Base-by-base conservation (phyloP, 2,888 invertebrate genomes). In the Pachymerium ferrugineum region DNA sequence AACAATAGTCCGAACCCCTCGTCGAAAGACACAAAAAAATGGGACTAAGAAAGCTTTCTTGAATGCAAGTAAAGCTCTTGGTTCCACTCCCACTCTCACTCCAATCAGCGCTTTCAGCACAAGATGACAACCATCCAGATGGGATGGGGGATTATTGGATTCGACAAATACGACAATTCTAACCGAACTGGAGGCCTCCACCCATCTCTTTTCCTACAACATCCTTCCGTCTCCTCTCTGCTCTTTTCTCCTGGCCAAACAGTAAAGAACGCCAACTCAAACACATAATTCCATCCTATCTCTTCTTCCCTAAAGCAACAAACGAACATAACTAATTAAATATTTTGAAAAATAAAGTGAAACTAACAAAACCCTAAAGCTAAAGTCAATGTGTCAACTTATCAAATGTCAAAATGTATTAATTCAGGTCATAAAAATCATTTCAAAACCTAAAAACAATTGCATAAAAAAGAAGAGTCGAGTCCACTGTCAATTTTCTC, bases 141-240 rank as follows among this genome's bases (percentile, higher is more conserved):
- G 62, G 62, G 62, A n/a, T 25, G 28, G 62, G n/a, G 62, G 62
- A 62, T 62, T 62, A 62, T 62, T 62, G 62, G 62, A 62, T 62
- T 62, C 62, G n/a, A 62, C 62, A 62, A 62, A 62, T 62, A 62
- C 62, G 62, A 62, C 62, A 62, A 62, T 62, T 62, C 62, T 62
- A 28, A 25, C 25, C 62, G n/a, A n/a, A n/a, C n/a, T n/a, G n/a
- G n/a, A n/a, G n/a, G n/a, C n/a, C n/a, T n/a, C n/a, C n/a, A n/a
- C n/a, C n/a, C n/a, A n/a, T n/a, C 28, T 2, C 25, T 12, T 25
- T 22, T 22, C 28, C 62, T 62, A n/a, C 28, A 25, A 14, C n/a
- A 25, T 62, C 14, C 47, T 54, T 54, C 47, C n/a, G n/a, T 54
- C 16, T 19, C 4, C 47, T 54, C 19, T 10, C 14, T 16, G n/a